Conservation (phyloP, 2,797 vertebrate genomes). For the Threskiornis aethiopicus region DNA sequence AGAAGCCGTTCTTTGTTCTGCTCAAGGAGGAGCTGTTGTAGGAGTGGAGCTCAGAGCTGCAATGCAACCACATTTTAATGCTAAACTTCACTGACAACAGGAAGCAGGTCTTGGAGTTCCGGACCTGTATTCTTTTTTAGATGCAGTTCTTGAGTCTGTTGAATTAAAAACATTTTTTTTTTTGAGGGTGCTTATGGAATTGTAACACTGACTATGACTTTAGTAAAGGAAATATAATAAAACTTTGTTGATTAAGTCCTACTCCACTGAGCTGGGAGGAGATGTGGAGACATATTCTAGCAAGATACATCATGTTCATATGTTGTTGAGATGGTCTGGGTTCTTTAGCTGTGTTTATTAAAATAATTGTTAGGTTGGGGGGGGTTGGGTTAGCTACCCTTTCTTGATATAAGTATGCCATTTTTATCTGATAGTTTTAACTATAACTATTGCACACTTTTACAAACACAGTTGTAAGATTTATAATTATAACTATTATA, state of each 20-base stretch:
- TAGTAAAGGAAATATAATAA: neutral
- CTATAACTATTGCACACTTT: neutral
- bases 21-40: neutral
- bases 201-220: neutral
- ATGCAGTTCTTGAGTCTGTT: neutral
- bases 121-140: neutral
- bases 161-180: neutral
- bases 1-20: neutral
- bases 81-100: neutral
- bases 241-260: neutral
- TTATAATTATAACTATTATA: neutral
- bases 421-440: neutral
- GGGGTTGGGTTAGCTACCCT: neutral
- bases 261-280: neutral
- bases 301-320: neutral
- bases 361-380: neutral
- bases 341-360: neutral
- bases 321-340: neutral
- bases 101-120: neutral
- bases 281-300: neutral
- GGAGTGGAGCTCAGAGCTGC: neutral
- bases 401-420: neutral
- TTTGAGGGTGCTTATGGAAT: neutral
- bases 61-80: neutral
- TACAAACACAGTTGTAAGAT: neutral